Base-by-base conservation (phyloP, 2,797 vertebrate species). In the Epinephelus coioides region DNA sequence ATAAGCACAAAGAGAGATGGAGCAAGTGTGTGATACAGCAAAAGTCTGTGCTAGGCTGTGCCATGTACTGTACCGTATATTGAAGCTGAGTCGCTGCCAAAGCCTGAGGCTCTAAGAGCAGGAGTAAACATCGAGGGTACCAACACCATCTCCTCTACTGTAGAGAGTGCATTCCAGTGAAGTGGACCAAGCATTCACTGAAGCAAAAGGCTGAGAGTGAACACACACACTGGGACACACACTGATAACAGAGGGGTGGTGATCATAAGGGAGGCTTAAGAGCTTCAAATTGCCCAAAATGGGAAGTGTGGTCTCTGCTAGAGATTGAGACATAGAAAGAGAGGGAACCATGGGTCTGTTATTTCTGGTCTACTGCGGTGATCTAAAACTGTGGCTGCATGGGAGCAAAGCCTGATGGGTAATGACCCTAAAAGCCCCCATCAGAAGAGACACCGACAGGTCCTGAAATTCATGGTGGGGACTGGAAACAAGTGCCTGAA, bases 271-370 rank as follows among this genome's bases (percentile, higher is more conserved):
- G 61, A 83, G 79, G 84, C 75, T 89, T 89, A 88, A 88, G 78
- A 92, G 91, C 87, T 75, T 91, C 68, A 91, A 92, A 92, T 92
- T 89, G 88, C 77, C 75, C 74, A 92, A 93, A 93, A 92, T 88
- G 86, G 79, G 90, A 89, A 90, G 86, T 84, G 79, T 85, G 79
- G 75, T 81, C 84, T 86, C 82, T 78, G 87, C 76, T 81, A 86
- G 79, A 90, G 87, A 88, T 85, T 82, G 73, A 81, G 79, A 83
- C 78, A 81, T 85, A 83, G 83, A 84, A 73, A 75, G 61, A 75
- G 44, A 75, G 70, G 27, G 40, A 86, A 69, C 74, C 21, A 25
- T 60, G 51, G 76, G 69, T 49, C 56, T 59, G 55, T 34, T 70
- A 82, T 90, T 88, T 87, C 76, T 89, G 67, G 68, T 85, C 72